Conservation (phyloP, 1,140 invertebrate species). For the Caerostris darwini region DNA sequence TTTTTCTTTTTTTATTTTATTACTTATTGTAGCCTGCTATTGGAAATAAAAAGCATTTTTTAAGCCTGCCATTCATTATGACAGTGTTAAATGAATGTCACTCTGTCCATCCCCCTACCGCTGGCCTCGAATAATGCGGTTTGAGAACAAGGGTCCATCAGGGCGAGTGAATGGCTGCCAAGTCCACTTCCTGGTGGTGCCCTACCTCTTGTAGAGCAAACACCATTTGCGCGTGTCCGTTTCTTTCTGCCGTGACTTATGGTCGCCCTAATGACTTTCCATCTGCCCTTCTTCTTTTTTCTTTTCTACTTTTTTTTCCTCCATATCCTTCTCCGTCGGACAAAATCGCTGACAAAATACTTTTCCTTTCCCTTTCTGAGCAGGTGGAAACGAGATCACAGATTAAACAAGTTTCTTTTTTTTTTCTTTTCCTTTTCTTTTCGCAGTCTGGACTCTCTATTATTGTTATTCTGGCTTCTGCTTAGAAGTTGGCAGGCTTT, state of each 20-base stretch:
- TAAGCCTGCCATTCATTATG: too few relatives aligned
- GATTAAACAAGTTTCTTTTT: constrained; percentile 67
- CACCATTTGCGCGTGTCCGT: constrained; percentile 30
- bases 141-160: constrained; percentile 39
- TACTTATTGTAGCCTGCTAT: too few relatives aligned
- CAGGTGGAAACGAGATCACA: constrained; percentile 61
- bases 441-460: not conserved
- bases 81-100: too few relatives aligned
- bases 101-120: too few relatives aligned
- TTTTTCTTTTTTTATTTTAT: too few relatives aligned
- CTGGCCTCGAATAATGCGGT: not conserved
- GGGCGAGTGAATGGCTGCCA: constrained; percentile 60
- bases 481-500: too few relatives aligned
- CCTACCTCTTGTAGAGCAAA: constrained; percentile 53
- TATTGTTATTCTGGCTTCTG: not conserved
- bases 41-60: too few relatives aligned
- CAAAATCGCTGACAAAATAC: constrained; percentile 73
- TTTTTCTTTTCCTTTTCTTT: not conserved
- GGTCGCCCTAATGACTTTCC: not conserved
- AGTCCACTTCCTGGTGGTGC: constrained; percentile 11
- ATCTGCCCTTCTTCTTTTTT: not conserved
- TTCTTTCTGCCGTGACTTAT: constrained; percentile 60
- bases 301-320: constrained; percentile 5
- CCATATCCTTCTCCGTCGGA: not conserved
- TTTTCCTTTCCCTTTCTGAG: constrained; percentile 47